Conservation (phyloP, 1,140 invertebrate species). For the Diorhabda carinulata region DNA sequence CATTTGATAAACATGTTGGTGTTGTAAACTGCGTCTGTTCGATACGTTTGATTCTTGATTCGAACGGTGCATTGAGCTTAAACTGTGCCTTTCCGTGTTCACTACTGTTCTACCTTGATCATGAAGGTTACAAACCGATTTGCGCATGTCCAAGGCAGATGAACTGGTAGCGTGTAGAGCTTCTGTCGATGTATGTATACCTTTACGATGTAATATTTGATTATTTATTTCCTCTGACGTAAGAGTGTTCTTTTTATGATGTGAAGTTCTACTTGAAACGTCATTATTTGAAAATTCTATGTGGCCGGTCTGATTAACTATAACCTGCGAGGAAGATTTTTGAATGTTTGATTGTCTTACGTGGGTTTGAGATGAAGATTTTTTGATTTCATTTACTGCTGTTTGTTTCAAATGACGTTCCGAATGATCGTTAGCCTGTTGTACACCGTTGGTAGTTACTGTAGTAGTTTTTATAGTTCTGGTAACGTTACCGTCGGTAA, state of each 20-base stretch:
- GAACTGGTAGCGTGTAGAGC: slow-evolving; percentile 55
- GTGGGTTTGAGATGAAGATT: slow-evolving; percentile 39
- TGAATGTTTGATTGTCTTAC: slow-evolving; percentile 22
- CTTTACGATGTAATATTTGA: slow-evolving; percentile 71
- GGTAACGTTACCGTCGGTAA: slow-evolving; percentile 50
- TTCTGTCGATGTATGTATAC: slow-evolving; percentile 54
- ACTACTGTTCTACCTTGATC: slow-evolving; percentile 63
- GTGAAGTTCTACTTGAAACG: slow-evolving; percentile 26
- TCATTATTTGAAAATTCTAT: slow-evolving; percentile 12
- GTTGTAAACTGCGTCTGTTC: slow-evolving; percentile 46
- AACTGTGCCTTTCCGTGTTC: slow-evolving; percentile 65
- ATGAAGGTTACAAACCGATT: slow-evolving; percentile 72
- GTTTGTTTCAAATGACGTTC: slow-evolving; percentile 21
- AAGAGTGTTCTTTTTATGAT: slow-evolving; percentile 67
- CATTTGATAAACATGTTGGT: slow-evolving; percentile 47
- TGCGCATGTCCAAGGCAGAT: slow-evolving; percentile 70
- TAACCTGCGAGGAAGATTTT: neutral
- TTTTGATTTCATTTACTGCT: slow-evolving; percentile 30
- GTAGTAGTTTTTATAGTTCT: slow-evolving; percentile 52
- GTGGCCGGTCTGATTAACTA: slow-evolving; percentile 19
- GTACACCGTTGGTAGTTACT: slow-evolving; percentile 46
- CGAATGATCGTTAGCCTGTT: slow-evolving; percentile 21
- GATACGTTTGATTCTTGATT: slow-evolving; percentile 48
- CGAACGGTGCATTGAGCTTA: slow-evolving; percentile 70
- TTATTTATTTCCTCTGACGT: slow-evolving; percentile 68